Evolutionary conservation across 2,113 vertebrate genomes (phyloP).

Genomic region (Oreocharis arfaki): DNA sequence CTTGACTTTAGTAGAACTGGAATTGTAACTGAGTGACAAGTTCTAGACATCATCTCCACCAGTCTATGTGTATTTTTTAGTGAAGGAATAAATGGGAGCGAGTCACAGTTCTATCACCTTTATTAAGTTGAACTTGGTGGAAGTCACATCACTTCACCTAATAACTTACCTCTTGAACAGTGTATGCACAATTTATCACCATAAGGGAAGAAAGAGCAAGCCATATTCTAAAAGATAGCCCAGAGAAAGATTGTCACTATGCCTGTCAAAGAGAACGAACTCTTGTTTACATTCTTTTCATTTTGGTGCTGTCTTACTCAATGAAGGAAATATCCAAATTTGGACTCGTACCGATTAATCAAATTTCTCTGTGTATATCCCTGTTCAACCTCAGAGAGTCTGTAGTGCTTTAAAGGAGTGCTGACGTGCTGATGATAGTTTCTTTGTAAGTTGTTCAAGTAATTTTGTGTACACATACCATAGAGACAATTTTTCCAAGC

Average conservation of each 20-base stretch:
- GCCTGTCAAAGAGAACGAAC: not conserved
- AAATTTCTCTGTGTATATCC: not conserved
- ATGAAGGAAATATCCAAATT: not conserved
- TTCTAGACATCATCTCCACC: not conserved
- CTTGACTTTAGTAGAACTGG: not conserved
- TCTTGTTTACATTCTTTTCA: not conserved
- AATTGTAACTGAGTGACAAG: not conserved
- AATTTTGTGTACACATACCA: not conserved
- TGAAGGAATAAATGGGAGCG: not conserved
- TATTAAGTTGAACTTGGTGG: not conserved
- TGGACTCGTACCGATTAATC: not conserved
- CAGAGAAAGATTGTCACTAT: not conserved
- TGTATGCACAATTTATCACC: not conserved
- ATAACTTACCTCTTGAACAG: not conserved
- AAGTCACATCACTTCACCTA: not conserved
- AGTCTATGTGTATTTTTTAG: not conserved
- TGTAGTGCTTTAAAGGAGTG: not conserved
- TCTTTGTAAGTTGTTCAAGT: not conserved
- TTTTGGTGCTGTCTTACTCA: not conserved
- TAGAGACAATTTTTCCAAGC: not conserved
- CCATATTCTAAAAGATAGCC: not conserved
- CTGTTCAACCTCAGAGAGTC: not conserved
- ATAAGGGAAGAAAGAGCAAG: not conserved
- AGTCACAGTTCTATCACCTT: not conserved
- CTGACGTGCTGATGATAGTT: not conserved